These are phyloP conservation scores for Pygoscelis adeliae DNA, from an alignment of 2,113 vertebrate genomes.

Conservation along the genomic window DNA sequence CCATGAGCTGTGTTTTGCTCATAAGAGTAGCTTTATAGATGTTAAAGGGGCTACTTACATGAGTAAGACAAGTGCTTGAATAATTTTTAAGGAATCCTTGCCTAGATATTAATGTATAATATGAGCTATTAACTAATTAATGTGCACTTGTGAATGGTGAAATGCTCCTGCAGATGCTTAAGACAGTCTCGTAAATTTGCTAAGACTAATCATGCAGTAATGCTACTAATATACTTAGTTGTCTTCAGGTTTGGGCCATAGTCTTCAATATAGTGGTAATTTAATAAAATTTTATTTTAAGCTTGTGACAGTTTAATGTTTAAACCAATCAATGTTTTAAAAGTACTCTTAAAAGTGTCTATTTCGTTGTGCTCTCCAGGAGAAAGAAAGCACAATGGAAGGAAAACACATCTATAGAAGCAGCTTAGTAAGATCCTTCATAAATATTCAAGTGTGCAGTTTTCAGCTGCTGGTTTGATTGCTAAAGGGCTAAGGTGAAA, in stretches of 20 bases:
- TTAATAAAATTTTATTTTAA: slow-evolving; percentile 73
- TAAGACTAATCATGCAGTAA: neutral
- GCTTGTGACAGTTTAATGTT: slow-evolving; percentile 64
- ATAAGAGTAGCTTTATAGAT: neutral
- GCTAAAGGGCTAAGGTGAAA: slow-evolving; percentile 25
- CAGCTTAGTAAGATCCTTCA: slow-evolving; percentile 57
- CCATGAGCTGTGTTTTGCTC: neutral
- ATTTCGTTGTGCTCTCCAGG: slow-evolving; percentile 50
- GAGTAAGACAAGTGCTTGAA: neutral
- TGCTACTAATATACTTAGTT: neutral
- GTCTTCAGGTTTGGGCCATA: neutral
- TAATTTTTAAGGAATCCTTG: neutral
- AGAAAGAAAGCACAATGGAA: slow-evolving; percentile 37
- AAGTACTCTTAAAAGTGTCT: slow-evolving; percentile 56
- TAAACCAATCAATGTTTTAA: slow-evolving; percentile 67
- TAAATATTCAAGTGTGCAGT: slow-evolving; percentile 61
- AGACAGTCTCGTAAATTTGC: neutral
- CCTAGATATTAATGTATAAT: slow-evolving; percentile 10
- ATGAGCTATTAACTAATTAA: slow-evolving; percentile 27
- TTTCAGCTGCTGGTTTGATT: slow-evolving; percentile 65
- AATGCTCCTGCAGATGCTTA: slow-evolving; percentile 22
- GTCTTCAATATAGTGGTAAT: slow-evolving; percentile 61
- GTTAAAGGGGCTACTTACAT: neutral
- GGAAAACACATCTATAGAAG: slow-evolving; percentile 47
- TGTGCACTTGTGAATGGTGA: neutral